Conservation (phyloP, 2,888 invertebrate genomes). For the Strigamia transsilvanica region DNA sequence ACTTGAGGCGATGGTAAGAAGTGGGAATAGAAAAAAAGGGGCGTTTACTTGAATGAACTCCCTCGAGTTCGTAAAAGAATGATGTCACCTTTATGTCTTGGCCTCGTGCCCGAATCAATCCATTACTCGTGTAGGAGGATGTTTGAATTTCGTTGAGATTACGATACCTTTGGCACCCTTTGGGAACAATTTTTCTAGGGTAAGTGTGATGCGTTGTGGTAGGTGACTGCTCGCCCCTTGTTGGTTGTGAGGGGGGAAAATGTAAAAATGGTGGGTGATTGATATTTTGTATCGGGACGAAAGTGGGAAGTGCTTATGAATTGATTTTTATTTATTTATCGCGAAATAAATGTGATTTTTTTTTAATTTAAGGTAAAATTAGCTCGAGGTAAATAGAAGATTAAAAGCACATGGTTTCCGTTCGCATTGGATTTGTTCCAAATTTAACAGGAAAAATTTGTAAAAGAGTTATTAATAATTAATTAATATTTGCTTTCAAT, state of each 20-base stretch:
- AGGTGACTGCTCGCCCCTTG: slow-evolving; percentile 1
- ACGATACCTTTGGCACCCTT: slow-evolving; percentile 30
- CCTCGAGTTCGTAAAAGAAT: slow-evolving; percentile 33
- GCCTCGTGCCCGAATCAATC: slow-evolving; percentile 35
- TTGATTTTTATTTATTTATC: no score
- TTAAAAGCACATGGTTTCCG: no score
- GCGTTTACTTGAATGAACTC: slow-evolving; percentile 38
- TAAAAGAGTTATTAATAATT: no score
- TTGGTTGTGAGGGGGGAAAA: not conserved
- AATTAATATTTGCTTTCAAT: no score
- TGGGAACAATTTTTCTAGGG: slow-evolving; percentile 18
- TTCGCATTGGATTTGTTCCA: no score
- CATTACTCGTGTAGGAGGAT: slow-evolving; percentile 22
- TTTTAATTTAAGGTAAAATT: no score
- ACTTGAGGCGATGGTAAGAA: not conserved
- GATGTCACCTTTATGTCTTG: slow-evolving; percentile 34
- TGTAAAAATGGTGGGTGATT: slow-evolving; percentile 1
- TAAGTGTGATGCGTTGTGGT: not conserved
- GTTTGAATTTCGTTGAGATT: slow-evolving; percentile 33
- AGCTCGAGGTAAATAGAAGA: no score
- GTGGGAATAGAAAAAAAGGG: slow-evolving; percentile 23
- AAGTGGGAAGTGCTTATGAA: not conserved
- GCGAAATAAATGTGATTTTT: no score
- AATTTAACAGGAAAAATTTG: no score
- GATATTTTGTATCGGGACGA: not conserved